Evolutionary conservation across 2,888 invertebrate species (phyloP).

Genomic region (Microdon myrmicae): DNA sequence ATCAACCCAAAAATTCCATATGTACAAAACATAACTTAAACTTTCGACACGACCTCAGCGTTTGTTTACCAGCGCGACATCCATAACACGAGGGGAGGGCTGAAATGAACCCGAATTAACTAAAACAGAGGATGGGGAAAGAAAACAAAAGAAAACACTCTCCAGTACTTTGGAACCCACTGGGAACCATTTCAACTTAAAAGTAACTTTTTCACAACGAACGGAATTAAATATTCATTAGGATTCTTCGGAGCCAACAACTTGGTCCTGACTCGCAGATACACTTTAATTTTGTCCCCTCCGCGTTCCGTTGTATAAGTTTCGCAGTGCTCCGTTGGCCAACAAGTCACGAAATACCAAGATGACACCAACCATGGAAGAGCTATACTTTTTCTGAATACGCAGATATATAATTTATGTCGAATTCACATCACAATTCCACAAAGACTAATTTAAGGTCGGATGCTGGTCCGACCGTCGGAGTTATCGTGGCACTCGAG

Average conservation of each 20-base stretch:
- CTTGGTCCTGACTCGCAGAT: conserved; percentile 14
- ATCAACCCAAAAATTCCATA: too few species aligned
- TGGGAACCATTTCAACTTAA: conserved; percentile 34
- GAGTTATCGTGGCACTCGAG: conserved; percentile 12
- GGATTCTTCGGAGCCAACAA: conserved; percentile 34
- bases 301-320: neutral
- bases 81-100: too few species aligned
- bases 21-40: too few species aligned
- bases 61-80: too few species aligned
- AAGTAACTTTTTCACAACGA: conserved; percentile 28
- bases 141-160: conserved; percentile 1
- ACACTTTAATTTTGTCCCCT: neutral
- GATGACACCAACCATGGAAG: conserved; percentile 10
- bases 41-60: too few species aligned
- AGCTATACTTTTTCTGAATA: conserved; percentile 22
- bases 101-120: conserved; percentile 6
- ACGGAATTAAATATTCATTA: conserved; percentile 40
- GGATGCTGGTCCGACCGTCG: conserved; percentile 28
- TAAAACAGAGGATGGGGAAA: conserved; percentile 1
- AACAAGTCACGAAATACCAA: conserved; percentile 14
- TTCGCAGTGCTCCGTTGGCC: neutral
- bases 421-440: conserved; percentile 38
- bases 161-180: conserved; percentile 17
- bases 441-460: conserved; percentile 38
- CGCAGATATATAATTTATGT: conserved; percentile 39